Percentiles rank a stretch among this genome's conserved stretches.
These are phyloP conservation scores for Pyrgus malvae DNA, from an alignment of 2,888 invertebrate genomes.

Conservation along the genomic window DNA sequence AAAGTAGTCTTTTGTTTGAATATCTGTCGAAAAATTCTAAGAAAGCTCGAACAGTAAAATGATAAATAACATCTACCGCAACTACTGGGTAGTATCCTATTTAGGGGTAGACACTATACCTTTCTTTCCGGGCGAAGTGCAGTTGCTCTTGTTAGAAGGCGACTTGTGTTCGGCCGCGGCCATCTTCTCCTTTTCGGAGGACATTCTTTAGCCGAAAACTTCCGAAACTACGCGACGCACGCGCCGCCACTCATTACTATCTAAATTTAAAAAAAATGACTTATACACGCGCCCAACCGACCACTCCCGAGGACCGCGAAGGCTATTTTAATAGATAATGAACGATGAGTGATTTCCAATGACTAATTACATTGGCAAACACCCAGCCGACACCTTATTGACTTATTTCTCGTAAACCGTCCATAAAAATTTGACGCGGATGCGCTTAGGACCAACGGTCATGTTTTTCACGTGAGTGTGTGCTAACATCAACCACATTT, in stretches of 20 bases:
- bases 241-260: slow-evolving; percentile 66
- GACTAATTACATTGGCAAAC: slow-evolving; percentile 64
- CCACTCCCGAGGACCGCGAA: slow-evolving; percentile 54
- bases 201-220: slow-evolving; percentile 57
- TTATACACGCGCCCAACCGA: slow-evolving; percentile 45
- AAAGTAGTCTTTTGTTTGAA: too few species aligned
- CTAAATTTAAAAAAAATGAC: slow-evolving; percentile 36
- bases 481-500: slow-evolving; percentile 33
- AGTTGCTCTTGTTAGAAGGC: slow-evolving; percentile 73
- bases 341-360: slow-evolving; percentile 61
- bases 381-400: slow-evolving; percentile 59
- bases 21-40: too few species aligned
- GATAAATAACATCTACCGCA: too few species aligned
- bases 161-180: slow-evolving; percentile 72
- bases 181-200: slow-evolving; percentile 77
- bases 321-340: slow-evolving; percentile 59
- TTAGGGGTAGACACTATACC: too few species aligned
- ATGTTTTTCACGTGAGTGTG: slow-evolving; percentile 39
- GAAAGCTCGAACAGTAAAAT: too few species aligned
- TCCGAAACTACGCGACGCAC: slow-evolving; percentile 53
- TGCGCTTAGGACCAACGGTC: slow-evolving; percentile 37
- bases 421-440: slow-evolving; percentile 50
- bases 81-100: too few species aligned
- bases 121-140: slow-evolving; percentile 77
- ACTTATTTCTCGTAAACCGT: slow-evolving; percentile 51